Base-by-base conservation (phyloP, 2,888 invertebrate species). In the Caenorhabditis macrosperma region DNA sequence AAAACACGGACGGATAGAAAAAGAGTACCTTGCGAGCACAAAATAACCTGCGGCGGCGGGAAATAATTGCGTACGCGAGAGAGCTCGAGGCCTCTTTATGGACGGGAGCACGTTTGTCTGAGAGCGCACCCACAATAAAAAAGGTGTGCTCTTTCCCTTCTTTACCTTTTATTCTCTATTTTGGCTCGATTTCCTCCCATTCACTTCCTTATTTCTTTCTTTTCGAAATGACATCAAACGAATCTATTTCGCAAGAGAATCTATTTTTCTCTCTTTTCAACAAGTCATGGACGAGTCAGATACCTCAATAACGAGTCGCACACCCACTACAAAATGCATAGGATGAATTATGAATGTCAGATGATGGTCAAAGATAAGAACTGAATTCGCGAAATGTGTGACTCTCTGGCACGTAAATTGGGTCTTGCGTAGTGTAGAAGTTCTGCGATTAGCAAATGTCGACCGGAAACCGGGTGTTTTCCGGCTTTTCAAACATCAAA, bases 1-100 rank as follows among this genome's bases (percentile, higher is more conserved):
- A 57, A 72, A 41, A 63, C 28, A 48, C 24, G 33, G 15, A 48
- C 24, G 33, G 15, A 35, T 6, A 55, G 63, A 61, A 41, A 57
- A 57, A 41, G 44, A 44, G 64, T 64, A 74, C 64, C 74, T 33
- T 57, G 74, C 24, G 59, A 48, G 64, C 48, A 71, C 44, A 54
- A 52, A 61, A 75, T 52, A 67, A 75, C 60, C 60, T 61, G 50
- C 38, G 44, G 57, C 67, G n/a, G 59, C 12, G 35, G 61, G 28
- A 54, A 54, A 76, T 76, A 76, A 76, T 68, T 76, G 68, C 76
- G 68, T 63, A 64, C 68, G 57, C 48, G 55, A 60, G 75, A 61
- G 61, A 30, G 60, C 61, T 60, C 24, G 44, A 75, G 68, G 52
- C 55, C 68, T 69, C 48, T 77, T 68, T 63, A 68, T 77, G 63